Evolutionary conservation across 1,140 invertebrate genomes (phyloP), one percentile per base, ranked within the genome.

Genomic region (Lepidurus arcticus): DNA sequence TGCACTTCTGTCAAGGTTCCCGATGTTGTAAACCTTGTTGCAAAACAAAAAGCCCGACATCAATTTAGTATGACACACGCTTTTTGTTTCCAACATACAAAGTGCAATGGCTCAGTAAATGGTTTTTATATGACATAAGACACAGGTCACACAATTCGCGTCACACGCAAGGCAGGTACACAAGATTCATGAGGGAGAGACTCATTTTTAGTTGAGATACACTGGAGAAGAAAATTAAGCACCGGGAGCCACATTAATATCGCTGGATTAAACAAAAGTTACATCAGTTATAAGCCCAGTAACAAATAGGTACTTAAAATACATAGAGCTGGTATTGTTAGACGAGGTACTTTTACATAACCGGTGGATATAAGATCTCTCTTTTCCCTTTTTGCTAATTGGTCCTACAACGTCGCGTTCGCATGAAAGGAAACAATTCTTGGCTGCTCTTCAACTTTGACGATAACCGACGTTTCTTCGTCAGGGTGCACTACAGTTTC

Each of bases 81-180:
- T 34, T 34, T 34, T 34, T 34, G 34, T 34, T 34, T 34, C 34
- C 34, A 34, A 34, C 34, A 3, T 34, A 34, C 34, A 34, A 34
- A 34, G 34, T 34, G 34, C 34, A 34, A 0, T 4, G 34, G 34
- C 34, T 34, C 26, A 34, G 4, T 34, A 34, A 34, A 34, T 34
- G 34, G 34, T 34, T 34, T 34, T 34, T 34, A 34, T 34, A 34
- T 7, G 21, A 65, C 16, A 65, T 65, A 65, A 13, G 16, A 47
- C 13, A 65, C 16, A 65, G 9, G 53, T 65, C 53, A 65, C 13
- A 65, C 3, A 65, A n/a, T 65, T 65, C 53, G 53, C 53, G 53
- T 65, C 53, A 65, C 21, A 65, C 16, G 53, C 53, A 65, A 65
- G 53, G 53, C 53, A 65, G 53, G 53, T 65, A 65, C 53, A 65